Evolutionary conservation across 2,888 invertebrate genomes (phyloP), one percentile per base, ranked within the genome.

Genomic region (Chromoteleia sp.): DNA sequence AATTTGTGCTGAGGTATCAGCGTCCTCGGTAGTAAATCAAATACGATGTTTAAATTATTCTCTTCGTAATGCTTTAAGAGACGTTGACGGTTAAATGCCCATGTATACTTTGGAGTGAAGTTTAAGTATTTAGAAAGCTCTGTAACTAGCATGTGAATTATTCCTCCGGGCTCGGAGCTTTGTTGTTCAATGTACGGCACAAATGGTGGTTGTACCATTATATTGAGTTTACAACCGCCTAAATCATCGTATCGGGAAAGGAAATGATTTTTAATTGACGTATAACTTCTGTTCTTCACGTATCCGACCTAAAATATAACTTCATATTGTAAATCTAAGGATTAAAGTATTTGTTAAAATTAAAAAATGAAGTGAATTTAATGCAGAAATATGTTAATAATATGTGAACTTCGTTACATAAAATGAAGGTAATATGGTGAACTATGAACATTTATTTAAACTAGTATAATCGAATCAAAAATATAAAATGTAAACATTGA

Each of bases 121-220:
- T 85, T 85, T 48, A 84, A 68, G 30, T 77, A 59, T 75, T 58
- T 52, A 5, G 71, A 77, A 41, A 84, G 50, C 30, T 59, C 73
- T 19, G 48, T 50, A 12, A 84, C 80, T n/a, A 85, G 56, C 75
- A 83, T 67, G 6, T 81, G 81, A 50, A 83, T 52, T 29, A 76
- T 70, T 39, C 83, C 84, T 12, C 81, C 80, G 6, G 82, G 83
- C 15, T 73, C 45, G n/a, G 80, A 58, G n/a, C 30, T 61, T 71
- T 50, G 65, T 21, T 48, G 71, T 71, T 71, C 77, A n/a, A 83
- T 29, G 75, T 82, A 84, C 14, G 81, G 84, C 8, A 81, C 43
- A 39, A 79, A 71, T 33, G 83, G 82, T 41, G 84, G 83, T 45
- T 82, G 83, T 15, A 83, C 81, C 84, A 84, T 83, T 48, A 83